Base-by-base conservation (phyloP, 1,140 invertebrate species). In the Pararge aegeria region DNA sequence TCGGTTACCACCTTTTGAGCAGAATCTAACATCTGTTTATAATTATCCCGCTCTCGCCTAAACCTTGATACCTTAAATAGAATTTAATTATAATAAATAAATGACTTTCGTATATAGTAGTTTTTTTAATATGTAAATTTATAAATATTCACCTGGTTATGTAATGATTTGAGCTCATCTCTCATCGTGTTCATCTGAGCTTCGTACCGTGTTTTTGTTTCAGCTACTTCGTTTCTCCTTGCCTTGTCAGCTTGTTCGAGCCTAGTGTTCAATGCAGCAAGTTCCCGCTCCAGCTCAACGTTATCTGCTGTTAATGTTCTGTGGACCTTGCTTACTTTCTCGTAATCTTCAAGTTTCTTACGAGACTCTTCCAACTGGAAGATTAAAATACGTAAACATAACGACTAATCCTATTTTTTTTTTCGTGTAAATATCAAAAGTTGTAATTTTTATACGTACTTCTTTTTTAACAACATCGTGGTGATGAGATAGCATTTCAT, bases 141-240 rank as follows among this genome's bases (percentile, higher is more conserved):
- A n/a, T n/a, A n/a, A n/a, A 29, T 10, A 5, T 42, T 4, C 61
- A 94, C 91, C 87, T 97, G 95, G 57, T 93, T 93, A 82, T 98
- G 96, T 66, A 97, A 91, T 0, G 95, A 93, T 57, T 95, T 94
- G 10, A 98, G 92, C 87, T 98, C 97, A 55, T 96, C 95, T 59
- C 94, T 93, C 68, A 98, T 94, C 12, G 96, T 93, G 42, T 94
- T 94, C 69, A 98, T 93, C 76, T 97, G 94, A 54, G 94, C 94
- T 77, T 98, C 97, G 73, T 98, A 98, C 12, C 97, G 93, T 75
- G 96, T 92, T 80, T 97, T 97, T 60, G 95, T 94, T 42, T 97
- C 94, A 1, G 95, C 93, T 13, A 98, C 81, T 76, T 98, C 97
- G 0, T 94, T 93, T 77, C 96, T 96, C 38, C 96, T 93, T 3